phyloP scores from a whole-genome alignment of 2,113 vertebrate genomes.

The Grammomys dolichurus region DNA sequence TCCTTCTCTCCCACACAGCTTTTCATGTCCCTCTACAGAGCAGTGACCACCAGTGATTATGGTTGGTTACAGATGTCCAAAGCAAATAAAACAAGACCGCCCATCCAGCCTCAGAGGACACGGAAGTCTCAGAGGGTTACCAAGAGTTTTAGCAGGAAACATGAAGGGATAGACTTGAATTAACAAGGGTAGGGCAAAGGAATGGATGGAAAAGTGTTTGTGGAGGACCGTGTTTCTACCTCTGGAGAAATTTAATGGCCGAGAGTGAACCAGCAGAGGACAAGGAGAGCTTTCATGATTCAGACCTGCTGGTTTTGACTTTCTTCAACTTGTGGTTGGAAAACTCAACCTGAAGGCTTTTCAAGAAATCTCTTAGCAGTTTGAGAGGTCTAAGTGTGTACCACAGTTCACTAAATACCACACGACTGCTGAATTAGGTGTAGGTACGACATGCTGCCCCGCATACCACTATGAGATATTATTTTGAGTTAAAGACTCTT shows the following conservation, averaged over 20 bases:
- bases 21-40: conserved; percentile 81
- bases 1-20: conserved; percentile 54
- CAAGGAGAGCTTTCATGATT: background rate
- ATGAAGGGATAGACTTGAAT: background rate
- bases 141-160: background rate
- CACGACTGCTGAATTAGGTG: background rate
- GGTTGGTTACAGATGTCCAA: conserved; percentile 85
- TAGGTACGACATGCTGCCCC: too few species aligned
- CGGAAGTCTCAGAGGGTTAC: background rate
- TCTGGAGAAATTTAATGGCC: background rate
- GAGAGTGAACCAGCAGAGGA: background rate
- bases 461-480: background rate
- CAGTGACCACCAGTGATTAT: conserved; percentile 57
- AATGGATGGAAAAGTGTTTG: background rate
- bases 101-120: conserved; percentile 42
- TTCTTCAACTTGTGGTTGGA: background rate
- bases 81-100: conserved; percentile 79
- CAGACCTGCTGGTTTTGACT: background rate
- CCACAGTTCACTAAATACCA: background rate
- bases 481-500: background rate
- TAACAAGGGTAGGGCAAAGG: background rate
- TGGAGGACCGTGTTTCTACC: background rate
- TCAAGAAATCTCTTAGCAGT: background rate
- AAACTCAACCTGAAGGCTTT: background rate
- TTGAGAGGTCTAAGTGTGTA: background rate